Base-by-base conservation (phyloP, 2,888 invertebrate species). In the Ecliptopera silaceata region DNA sequence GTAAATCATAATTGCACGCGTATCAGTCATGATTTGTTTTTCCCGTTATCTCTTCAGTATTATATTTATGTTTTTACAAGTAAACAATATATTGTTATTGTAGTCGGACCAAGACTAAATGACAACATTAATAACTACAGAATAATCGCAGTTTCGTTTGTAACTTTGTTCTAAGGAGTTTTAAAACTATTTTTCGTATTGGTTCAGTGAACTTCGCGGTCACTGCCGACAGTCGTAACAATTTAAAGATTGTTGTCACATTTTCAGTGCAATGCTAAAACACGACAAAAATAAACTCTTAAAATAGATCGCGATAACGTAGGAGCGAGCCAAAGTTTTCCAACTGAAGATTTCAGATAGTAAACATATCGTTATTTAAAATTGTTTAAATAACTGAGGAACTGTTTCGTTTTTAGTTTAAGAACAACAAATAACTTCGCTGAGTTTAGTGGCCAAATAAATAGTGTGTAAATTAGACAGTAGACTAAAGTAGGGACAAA, bases 121-220 rank as follows among this genome's bases (percentile, higher is more conserved):
- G 31, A 2, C n/a, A 31, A 5, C 13, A 13, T 10, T 15, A 29
- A 36, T n/a, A n/a, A 12, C 20, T 22, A 36, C 11, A 32, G 46
- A 46, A 46, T 22, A 22, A 42, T 22, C 22, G 13, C n/a, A 38
- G 52, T 15, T 39, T n/a, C 4, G 8, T 71, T n/a, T n/a, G n/a
- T n/a, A n/a, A n/a, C n/a, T n/a, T n/a, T n/a, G n/a, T n/a, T n/a
- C n/a, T n/a, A 74, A 74, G 72, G 72, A 77, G 69, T 68, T n/a
- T n/a, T n/a, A n/a, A 47, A 54, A 62, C 64, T 69, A 36, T 74
- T 72, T 72, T 71, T 65, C 66, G 69, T 71, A 56, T 59, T 72
- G 75, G 82, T 81, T 82, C 81, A 80, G 65, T 79, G 80, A 82
- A 79, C 82, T 77, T 75, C 64, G 68, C 75, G 76, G 81, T 80